These are phyloP conservation scores for Blomia tropicalis DNA, from an alignment of 2,888 invertebrate species.

Conservation along the genomic window DNA sequence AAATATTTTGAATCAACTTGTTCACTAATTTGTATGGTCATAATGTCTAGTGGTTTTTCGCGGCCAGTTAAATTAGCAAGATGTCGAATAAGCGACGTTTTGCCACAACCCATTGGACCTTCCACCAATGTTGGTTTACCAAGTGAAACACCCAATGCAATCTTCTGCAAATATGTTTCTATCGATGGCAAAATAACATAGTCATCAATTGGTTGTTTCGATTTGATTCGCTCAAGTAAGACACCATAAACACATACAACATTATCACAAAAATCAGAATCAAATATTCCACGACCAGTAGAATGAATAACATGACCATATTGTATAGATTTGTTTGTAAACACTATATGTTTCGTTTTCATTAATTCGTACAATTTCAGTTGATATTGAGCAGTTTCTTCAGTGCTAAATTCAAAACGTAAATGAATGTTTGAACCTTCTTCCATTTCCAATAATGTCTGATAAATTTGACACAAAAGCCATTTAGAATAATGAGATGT, in stretches of 20 bases:
- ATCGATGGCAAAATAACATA: background rate
- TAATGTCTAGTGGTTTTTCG: constrained; percentile 41
- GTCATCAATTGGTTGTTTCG: background rate
- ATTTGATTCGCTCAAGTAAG: constrained; percentile 12
- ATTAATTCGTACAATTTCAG: background rate
- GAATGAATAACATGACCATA: background rate
- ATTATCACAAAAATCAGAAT: constrained; percentile 18
- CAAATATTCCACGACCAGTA: background rate
- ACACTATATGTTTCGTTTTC: background rate
- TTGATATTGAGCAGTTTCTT: background rate
- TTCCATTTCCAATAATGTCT: constrained; percentile 8
- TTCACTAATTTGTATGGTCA: constrained; percentile 85
- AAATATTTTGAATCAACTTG: constrained; percentile 88
- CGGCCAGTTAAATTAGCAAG: constrained; percentile 61
- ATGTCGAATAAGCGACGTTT: constrained; percentile 73
- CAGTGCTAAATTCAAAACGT: background rate
- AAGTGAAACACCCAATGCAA: constrained; percentile 35
- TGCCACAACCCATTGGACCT: constrained; percentile 86
- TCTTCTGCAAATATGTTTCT: constrained; percentile 17
- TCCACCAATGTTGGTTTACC: constrained; percentile 52
- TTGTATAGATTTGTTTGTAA: background rate
- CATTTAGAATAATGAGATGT: constrained; percentile 8
- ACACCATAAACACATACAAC: constrained; percentile 21
- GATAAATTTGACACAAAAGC: constrained; percentile 1
- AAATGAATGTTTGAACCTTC: background rate